Conservation (phyloP, 2,888 invertebrate genomes). For the Mesochorus sp. region DNA sequence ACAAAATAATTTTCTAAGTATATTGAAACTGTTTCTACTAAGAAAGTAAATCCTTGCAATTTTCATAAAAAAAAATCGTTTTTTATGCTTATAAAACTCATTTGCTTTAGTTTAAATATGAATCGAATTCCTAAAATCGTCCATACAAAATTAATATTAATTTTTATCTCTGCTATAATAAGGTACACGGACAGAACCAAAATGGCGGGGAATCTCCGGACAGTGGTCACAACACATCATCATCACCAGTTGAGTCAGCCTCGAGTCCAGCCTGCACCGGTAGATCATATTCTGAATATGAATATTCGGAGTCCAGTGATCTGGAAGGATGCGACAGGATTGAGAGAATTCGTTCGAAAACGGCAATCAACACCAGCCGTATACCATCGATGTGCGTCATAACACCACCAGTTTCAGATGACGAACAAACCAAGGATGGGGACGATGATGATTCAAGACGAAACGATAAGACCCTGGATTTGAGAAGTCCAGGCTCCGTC, state of each 20-base stretch:
- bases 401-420: constrained; percentile 93
- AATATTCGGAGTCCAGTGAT: constrained; percentile 93
- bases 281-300: constrained; percentile 89
- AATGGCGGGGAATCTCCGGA: constrained; percentile 90
- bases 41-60: too few species aligned
- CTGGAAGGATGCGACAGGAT: constrained; percentile 94
- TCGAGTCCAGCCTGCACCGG: constrained; percentile 88
- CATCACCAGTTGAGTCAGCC: constrained; percentile 90
- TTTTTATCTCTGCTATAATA: constrained; percentile 3
- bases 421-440: constrained; percentile 86
- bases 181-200: constrained; percentile 81
- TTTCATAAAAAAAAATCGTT: too few species aligned
- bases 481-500: constrained; percentile 71
- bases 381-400: constrained; percentile 97
- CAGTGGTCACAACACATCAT: constrained; percentile 91
- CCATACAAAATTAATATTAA: neutral
- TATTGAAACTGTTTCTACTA: too few species aligned
- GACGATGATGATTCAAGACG: constrained; percentile 46
- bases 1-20: too few species aligned
- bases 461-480: constrained; percentile 59
- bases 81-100: too few species aligned
- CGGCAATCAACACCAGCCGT: constrained; percentile 92
- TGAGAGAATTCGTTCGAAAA: constrained; percentile 93
- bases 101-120: too few species aligned
- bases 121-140: neutral